Evolutionary conservation across 2,797 vertebrate genomes (phyloP).

Genomic region (Buphagus erythrorhynchus): DNA sequence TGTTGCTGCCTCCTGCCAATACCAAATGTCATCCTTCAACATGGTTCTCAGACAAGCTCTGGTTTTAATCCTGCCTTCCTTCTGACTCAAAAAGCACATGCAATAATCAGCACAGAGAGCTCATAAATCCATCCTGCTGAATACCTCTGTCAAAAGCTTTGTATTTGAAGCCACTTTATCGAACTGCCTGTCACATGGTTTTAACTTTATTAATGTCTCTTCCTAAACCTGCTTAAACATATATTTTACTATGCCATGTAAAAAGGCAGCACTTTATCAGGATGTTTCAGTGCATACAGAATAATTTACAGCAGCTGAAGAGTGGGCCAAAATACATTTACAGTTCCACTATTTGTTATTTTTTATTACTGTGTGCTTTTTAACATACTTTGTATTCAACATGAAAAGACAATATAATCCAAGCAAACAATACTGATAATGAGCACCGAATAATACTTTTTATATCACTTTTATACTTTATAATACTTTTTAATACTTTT

Average conservation of each 20-base stretch:
- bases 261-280: neutral
- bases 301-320: neutral
- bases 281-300: neutral
- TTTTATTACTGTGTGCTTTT: neutral
- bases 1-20: neutral
- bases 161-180: neutral
- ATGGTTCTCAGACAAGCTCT: neutral
- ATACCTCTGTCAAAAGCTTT: neutral
- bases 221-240: neutral
- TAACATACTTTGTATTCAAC: neutral
- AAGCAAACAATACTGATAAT: neutral
- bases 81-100: neutral
- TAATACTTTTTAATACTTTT: too few relatives aligned
- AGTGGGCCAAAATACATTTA: neutral
- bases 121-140: neutral
- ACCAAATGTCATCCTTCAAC: neutral
- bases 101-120: neutral
- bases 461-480: too few relatives aligned
- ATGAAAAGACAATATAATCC: neutral
- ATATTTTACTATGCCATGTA: neutral
- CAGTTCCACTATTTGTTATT: neutral
- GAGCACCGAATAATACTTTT: neutral
- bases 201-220: neutral
- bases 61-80: neutral
- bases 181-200: neutral